Evolutionary conservation across 2,113 vertebrate genomes (phyloP), one percentile per base, ranked within the genome.

Genomic region (Camelus bactrianus): DNA sequence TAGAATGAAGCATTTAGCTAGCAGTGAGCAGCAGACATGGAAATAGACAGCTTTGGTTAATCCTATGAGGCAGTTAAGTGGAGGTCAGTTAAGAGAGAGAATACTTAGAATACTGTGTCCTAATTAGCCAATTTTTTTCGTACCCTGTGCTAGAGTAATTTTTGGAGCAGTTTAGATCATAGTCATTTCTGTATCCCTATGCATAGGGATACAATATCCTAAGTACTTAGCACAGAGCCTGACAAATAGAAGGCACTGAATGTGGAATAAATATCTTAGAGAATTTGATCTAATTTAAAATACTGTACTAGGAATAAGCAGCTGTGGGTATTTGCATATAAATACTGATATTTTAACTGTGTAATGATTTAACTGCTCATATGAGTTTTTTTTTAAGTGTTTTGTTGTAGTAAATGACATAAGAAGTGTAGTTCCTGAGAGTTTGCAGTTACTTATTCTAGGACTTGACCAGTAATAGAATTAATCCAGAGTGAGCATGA

Each of bases 381-480:
- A 14, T 65, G 69, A 75, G 48, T 38, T 84, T 84, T 83, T 64
- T 8, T 4, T 52, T 67, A 76, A 17, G 9, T 50, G 11, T 73
- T 64, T 73, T 84, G n/a, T 10, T 75, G 46, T 52, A 17, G 24
- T 64, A 92, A 92, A 15, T 58, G 32, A 58, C 2, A 1, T 62
- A 62, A 70, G 67, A 75, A 92, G 7, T 84, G 8, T 64, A 52
- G n/a, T 54, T 92, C 46, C n/a, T 75, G 54, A 64, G n/a, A 35
- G 46, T 4, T 38, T 73, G 26, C 24, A 76, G 17, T 65, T 92
- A 32, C 24, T 52, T 17, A 0, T 38, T 64, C n/a, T 93, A 3
- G 17, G 72, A 56, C 0, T 97, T 96, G 94, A 96, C 95, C 97
- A 96, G 96, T 95, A 95, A 94, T 86, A 96, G 92, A 94, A 94